Evolutionary conservation across 2,797 vertebrate species (phyloP).

Genomic region (Chaetophractus vellerosus): DNA sequence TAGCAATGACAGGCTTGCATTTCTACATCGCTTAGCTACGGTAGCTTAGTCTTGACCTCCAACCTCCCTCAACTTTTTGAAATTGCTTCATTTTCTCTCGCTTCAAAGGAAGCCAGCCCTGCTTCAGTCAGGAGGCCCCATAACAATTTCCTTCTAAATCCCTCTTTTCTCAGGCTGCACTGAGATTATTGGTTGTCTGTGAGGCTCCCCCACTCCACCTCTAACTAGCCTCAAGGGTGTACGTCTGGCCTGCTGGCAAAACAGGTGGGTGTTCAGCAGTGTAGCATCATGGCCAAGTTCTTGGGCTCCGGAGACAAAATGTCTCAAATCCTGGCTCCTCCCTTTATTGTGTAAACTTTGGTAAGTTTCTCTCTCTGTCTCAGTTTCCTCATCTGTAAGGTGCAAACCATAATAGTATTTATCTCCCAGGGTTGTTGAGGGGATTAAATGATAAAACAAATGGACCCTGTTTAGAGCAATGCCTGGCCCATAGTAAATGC

Average conservation of each 20-base stretch:
- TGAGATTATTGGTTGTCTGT: conserved; percentile 33
- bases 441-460: background rate
- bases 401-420: background rate
- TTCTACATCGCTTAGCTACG: conserved; percentile 73
- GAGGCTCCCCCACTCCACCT: background rate
- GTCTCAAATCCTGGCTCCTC: background rate
- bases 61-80: conserved; percentile 69
- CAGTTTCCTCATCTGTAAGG: conserved; percentile 43
- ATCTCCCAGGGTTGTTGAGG: background rate
- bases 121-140: conserved; percentile 49
- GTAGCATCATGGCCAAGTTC: background rate
- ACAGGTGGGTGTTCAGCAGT: background rate
- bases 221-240: background rate
- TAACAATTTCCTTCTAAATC: conserved; percentile 81
- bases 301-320: background rate
- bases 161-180: conserved; percentile 67
- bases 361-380: background rate
- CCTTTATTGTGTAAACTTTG: background rate
- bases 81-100: conserved; percentile 83
- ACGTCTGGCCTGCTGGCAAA: background rate
- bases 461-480: rapidly evolving
- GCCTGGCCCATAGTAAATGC: background rate
- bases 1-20: conserved; percentile 72
- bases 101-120: conserved; percentile 54
- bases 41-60: conserved; percentile 78